Percentiles rank a stretch among this genome's conserved stretches.
Conservation (phyloP, 2,888 invertebrate species). For the Cheilosia impressa region DNA sequence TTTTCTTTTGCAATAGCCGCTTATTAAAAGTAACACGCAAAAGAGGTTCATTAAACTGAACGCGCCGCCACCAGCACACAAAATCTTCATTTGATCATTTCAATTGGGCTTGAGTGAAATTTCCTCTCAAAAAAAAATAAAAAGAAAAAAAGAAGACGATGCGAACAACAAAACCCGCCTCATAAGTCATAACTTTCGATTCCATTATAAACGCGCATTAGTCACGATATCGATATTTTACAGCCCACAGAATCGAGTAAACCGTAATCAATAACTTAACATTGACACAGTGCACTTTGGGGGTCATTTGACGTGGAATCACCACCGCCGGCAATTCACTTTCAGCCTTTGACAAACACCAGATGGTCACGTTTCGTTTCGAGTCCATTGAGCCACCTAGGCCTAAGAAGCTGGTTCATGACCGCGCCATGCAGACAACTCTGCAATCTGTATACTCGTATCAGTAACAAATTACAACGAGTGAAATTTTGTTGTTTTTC, state of each 20-base stretch:
- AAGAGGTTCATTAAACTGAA: conserved; percentile 42
- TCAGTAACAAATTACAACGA: conserved; percentile 10
- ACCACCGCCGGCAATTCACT: conserved; percentile 20
- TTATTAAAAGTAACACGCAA: conserved; percentile 16
- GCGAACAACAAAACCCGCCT: neutral
- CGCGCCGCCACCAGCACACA: neutral
- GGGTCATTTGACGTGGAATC: conserved; percentile 27
- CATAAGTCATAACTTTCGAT: conserved; percentile 60
- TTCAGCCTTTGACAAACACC: conserved; percentile 35
- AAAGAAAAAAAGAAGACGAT: conserved; percentile 1
- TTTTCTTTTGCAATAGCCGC: conserved; percentile 14
- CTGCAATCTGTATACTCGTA: too few species aligned
- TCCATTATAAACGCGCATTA: conserved; percentile 31
- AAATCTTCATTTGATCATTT: conserved; percentile 36
- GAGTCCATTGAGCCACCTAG: conserved; percentile 42
- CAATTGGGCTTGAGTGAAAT: conserved; percentile 41
- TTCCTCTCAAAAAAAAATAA: conserved; percentile 5
- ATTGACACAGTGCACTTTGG: conserved; percentile 61
- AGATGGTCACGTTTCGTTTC: conserved; percentile 28
- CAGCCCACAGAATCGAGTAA: neutral
- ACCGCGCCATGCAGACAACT: neutral
- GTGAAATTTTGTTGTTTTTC: conserved; percentile 40
- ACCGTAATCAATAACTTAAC: neutral
- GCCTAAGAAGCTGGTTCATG: neutral
- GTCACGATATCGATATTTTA: conserved; percentile 38